A percentile compares a stretch with the other conserved stretches of the same genome.
Evolutionary conservation across 2,797 vertebrate genomes (phyloP).

Genomic region (Mormyrus hasselquistii): DNA sequence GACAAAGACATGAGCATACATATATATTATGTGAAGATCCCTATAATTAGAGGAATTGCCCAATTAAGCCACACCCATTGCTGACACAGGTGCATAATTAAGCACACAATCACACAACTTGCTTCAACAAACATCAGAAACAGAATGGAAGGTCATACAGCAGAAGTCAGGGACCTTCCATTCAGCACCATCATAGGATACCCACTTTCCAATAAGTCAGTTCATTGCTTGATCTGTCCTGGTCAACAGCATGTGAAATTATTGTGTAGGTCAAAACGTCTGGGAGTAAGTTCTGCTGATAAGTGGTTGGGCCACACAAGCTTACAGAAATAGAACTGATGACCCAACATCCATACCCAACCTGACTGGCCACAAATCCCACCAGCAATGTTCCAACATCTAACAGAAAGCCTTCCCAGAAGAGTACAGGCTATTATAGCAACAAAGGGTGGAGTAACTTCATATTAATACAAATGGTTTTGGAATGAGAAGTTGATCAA

Average conservation of each 20-base stretch:
- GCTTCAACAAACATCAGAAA: not conserved
- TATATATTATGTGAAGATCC: not conserved
- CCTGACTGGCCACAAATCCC: not conserved
- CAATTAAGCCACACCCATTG: not conserved
- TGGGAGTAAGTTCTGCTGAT: not conserved
- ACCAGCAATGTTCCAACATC: not conserved
- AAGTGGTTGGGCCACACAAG: not conserved
- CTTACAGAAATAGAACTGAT: not conserved
- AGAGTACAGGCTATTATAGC: not conserved
- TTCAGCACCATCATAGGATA: not conserved
- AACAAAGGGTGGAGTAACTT: not conserved
- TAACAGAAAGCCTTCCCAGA: not conserved
- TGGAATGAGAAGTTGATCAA: not conserved
- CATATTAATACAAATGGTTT: not conserved
- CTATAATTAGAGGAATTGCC: not conserved
- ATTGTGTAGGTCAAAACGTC: not conserved
- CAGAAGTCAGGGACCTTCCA: not conserved
- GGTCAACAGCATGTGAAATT: not conserved
- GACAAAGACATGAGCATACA: slow-evolving; percentile 23
- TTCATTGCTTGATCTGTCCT: not conserved
- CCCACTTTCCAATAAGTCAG: not conserved
- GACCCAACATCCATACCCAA: not conserved
- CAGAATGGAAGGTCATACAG: not conserved
- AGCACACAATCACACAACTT: not conserved
- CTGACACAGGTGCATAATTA: not conserved